Evolutionary conservation across 37 sponge, comb jelly and placozoan species (phyloP), one percentile per base, ranked within the genome.

Genomic region (Aplysina aerophoba): DNA sequence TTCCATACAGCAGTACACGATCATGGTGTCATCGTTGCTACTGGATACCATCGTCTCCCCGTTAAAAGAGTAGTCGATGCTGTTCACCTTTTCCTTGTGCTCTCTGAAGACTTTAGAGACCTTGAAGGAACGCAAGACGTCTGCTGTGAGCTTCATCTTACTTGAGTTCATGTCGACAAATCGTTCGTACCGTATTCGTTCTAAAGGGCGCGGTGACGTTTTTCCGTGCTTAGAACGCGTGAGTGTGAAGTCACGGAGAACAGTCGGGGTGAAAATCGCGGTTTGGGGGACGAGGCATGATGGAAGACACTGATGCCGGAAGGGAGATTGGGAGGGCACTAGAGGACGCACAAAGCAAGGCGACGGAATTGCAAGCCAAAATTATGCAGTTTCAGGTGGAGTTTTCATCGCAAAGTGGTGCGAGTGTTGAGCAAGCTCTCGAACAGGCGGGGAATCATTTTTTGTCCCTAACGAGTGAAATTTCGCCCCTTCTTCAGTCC

Each of bases 61-160:
- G 77, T 90, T 96, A 11, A 89, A 65, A n/a, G 90, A 87, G 90
- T 91, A 98, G 79, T 92, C 94, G 4, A 96, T 31, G 33, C 95
- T 92, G 83, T 96, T 98, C 20, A 98, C 82, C 19, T 81, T 82
- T 34, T 94, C 97, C 13, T 88, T 92, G 88, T 98, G 97, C 85
- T 98, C 99, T 53, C 99, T 77, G 55, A 98, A 98, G 27, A 98
- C 97, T 86, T 98, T 98, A 4, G 99, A 91, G 13, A 98, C 92
- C 17, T 87, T 85, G 55, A 96, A 90, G 4, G 97, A 95, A 8
- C 91, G 87, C 69, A 96, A 88, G 28, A 95, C 94, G 30, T 96
- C 90, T 31, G 92, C 97, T 3, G 92, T 95, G 0, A 98, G 86
- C 89, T 95, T 96, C 99, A 96, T 98, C 16, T 16, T 33, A 22